A percentile compares a stretch with the other conserved stretches of the same genome.
Conservation (phyloP, 23 tunicate genomes). For the Corella eumyota region DNA sequence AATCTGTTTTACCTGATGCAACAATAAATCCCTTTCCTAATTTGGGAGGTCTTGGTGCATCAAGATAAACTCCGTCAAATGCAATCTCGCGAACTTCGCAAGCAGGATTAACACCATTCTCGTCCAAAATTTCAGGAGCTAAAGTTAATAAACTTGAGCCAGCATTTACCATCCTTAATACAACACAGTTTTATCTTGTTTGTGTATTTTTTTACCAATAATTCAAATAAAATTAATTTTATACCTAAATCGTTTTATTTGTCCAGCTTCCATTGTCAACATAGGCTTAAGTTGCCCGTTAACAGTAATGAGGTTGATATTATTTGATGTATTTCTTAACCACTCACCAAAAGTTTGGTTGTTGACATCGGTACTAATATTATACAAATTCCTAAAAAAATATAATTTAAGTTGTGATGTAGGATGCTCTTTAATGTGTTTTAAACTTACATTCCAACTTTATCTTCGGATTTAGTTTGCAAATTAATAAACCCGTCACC, state of each 20-base stretch:
- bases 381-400: too few species aligned
- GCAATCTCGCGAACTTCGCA: constrained; percentile 21
- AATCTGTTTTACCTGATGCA: constrained; percentile 11
- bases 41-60: constrained; percentile 5
- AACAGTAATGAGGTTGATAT: constrained; percentile 7
- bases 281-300: constrained; percentile 13
- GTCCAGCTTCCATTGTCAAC: constrained; percentile 1
- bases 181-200: not conserved
- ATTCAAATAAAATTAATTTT: not conserved
- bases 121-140: not conserved
- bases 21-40: constrained; percentile 6
- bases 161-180: constrained; percentile 2
- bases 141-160: not conserved
- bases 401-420: too few species aligned
- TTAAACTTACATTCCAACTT: too few species aligned
- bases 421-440: too few species aligned
- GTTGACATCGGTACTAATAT: too few species aligned
- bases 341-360: too few species aligned
- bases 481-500: too few species aligned
- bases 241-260: constrained; percentile 21
- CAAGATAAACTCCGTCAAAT: constrained; percentile 14
- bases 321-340: constrained; percentile 3
- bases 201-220: not conserved
- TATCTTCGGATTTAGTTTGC: too few species aligned
- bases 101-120: not conserved